phyloP scores from a whole-genome alignment of 2,113 vertebrate genomes.

The Mohoua ochrocephala region DNA sequence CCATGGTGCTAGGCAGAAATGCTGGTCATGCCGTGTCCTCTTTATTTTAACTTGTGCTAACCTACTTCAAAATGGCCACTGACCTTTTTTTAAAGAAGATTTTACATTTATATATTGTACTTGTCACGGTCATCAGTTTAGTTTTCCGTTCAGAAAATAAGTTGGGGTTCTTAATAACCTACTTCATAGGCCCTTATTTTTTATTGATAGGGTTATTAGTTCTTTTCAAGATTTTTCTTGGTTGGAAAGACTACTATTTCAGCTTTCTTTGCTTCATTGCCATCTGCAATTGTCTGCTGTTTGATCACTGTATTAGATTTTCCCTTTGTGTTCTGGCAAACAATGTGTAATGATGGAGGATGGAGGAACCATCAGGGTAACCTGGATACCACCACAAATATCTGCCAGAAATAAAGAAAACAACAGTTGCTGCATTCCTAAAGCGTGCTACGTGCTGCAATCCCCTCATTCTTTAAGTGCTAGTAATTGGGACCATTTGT shows the following conservation, averaged over 20 bases:
- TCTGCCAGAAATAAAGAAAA: neutral
- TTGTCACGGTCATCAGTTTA: neutral
- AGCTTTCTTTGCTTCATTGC: neutral
- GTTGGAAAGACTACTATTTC: neutral
- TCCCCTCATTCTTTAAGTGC: neutral
- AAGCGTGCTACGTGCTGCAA: neutral
- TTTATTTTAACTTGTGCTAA: neutral
- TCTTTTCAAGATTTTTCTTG: neutral
- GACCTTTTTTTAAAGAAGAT: neutral
- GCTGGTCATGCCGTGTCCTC: neutral
- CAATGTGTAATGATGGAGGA: neutral
- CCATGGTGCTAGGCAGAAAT: neutral
- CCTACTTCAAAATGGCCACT: neutral
- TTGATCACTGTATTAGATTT: neutral
- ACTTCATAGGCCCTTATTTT: neutral
- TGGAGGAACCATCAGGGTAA: neutral
- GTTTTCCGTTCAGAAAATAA: neutral
- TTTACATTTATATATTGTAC: neutral
- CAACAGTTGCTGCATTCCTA: neutral
- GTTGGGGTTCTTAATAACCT: neutral
- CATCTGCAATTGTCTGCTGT: neutral
- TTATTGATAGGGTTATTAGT: neutral
- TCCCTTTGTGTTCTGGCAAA: neutral
- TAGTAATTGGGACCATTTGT: neutral
- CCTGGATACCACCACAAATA: neutral